Conservation (phyloP, 2,888 invertebrate species). For the Zygothrica quintamaculata region DNA sequence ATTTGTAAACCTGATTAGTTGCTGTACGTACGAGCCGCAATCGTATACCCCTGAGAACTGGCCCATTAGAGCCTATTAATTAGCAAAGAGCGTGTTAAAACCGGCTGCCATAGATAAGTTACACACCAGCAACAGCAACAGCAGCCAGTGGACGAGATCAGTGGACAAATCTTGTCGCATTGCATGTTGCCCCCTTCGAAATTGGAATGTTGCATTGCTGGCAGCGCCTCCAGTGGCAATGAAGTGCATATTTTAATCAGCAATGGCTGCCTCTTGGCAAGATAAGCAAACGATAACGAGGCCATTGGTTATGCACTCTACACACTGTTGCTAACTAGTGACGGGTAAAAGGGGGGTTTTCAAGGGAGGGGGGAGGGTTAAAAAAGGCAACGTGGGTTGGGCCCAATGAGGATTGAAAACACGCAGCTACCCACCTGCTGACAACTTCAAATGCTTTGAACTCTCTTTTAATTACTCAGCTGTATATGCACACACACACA, state of each 20-base stretch:
- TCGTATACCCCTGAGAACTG: constrained; percentile 49
- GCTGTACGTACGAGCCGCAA: not conserved
- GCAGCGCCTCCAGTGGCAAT: constrained; percentile 56
- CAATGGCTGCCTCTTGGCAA: constrained; percentile 78
- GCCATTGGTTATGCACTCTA: too few species aligned
- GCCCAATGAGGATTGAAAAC: constrained; percentile 21
- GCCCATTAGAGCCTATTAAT: constrained; percentile 70
- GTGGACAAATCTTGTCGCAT: constrained; percentile 68
- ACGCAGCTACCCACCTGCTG: constrained; percentile 50
- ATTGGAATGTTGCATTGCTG: constrained; percentile 41
- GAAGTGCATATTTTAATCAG: constrained; percentile 79
- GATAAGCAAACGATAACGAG: constrained; percentile 72
- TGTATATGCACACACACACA: constrained; percentile 40
- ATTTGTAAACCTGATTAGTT: constrained; percentile 42
- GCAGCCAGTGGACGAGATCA: constrained; percentile 43
- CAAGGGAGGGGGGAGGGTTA: not conserved
- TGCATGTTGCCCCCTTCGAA: constrained; percentile 51
- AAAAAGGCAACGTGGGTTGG: constrained; percentile 39
- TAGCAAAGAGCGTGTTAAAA: constrained; percentile 71
- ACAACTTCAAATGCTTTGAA: constrained; percentile 44
- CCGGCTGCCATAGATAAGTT: constrained; percentile 65
- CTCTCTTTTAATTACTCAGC: constrained; percentile 69
- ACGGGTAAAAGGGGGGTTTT: constrained; percentile 5
- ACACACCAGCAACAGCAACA: constrained; percentile 7
- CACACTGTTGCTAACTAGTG: too few species aligned